phyloP scores from a whole-genome alignment of 2,113 vertebrate genomes.

The Carassius carassius region DNA sequence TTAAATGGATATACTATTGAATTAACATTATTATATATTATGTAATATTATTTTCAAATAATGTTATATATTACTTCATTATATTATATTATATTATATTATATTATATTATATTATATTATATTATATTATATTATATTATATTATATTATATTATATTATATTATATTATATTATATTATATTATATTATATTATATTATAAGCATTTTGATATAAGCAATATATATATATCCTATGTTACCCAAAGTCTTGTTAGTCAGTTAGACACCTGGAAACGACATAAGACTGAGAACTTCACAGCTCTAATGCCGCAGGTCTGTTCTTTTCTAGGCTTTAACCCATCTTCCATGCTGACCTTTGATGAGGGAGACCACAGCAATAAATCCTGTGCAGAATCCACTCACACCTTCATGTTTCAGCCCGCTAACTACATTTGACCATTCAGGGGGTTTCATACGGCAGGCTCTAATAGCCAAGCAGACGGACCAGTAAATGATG shows the following conservation, averaged over 20 bases:
- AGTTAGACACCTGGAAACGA: slow-evolving; percentile 1
- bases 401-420: slow-evolving; percentile 41
- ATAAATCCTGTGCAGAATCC: slow-evolving; percentile 40
- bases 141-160: too few species aligned
- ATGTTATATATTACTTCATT: not conserved
- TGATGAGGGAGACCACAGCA: slow-evolving; percentile 19
- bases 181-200: too few species aligned
- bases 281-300: slow-evolving; percentile 8
- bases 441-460: slow-evolving; percentile 20
- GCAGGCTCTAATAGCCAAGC: slow-evolving; percentile 15
- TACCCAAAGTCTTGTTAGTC: not conserved
- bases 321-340: slow-evolving; percentile 31
- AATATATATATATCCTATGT: not conserved
- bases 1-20: not conserved
- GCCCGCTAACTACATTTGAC: slow-evolving; percentile 31
- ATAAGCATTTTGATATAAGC: not conserved
- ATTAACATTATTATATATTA: not conserved
- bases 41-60: not conserved
- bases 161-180: too few species aligned
- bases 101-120: too few species aligned
- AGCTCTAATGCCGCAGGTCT: slow-evolving; percentile 33
- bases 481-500: slow-evolving; percentile 22
- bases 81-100: too few species aligned
- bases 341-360: slow-evolving; percentile 40
- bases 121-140: too few species aligned